phyloP scores from a whole-genome alignment of 2,797 vertebrate species.

The Microctenopoma steveboyesi region DNA sequence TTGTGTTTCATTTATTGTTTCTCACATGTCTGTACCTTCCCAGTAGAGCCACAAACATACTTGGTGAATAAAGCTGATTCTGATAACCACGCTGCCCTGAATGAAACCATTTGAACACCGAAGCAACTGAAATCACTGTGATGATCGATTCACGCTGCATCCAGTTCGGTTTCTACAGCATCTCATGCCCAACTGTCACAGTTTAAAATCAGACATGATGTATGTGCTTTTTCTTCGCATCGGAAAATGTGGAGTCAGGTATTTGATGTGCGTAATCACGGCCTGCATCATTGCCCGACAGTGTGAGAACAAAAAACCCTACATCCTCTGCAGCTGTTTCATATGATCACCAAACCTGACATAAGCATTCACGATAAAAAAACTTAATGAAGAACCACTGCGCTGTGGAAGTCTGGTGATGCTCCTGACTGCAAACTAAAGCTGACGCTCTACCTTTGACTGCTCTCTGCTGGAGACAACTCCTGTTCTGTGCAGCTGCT shows the following conservation, averaged over 20 bases:
- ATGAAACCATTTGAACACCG: neutral
- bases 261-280: neutral
- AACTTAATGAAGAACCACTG: neutral
- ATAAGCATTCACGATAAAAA: neutral
- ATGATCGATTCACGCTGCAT: neutral
- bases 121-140: neutral
- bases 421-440: neutral
- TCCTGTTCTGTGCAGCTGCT: neutral
- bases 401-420: neutral
- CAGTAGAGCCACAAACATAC: too few species aligned
- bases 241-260: neutral
- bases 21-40: too few species aligned
- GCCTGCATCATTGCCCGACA: neutral
- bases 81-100: too few species aligned
- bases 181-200: neutral
- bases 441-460: slow-evolving; percentile 59
- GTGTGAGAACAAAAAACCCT: neutral
- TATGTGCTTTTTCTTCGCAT: neutral
- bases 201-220: neutral
- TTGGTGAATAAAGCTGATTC: too few species aligned
- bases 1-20: too few species aligned
- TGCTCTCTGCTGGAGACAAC: slow-evolving; percentile 51
- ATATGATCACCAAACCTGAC: neutral
- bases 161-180: neutral
- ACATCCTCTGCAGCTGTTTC: slow-evolving; percentile 16